phyloP scores from a whole-genome alignment of 2,888 invertebrate genomes.

The Thumatha senex region DNA sequence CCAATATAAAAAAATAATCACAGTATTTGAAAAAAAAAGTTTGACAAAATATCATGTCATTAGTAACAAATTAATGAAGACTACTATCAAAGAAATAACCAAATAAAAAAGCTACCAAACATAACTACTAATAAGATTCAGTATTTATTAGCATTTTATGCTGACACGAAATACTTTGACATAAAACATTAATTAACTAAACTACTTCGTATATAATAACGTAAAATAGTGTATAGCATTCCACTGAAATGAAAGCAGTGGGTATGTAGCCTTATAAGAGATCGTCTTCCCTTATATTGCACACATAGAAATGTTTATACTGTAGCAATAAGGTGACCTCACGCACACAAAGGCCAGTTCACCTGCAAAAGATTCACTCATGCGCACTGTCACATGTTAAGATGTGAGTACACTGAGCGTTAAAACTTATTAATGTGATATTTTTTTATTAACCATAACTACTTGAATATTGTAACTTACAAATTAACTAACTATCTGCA shows the following conservation, averaged over 20 bases:
- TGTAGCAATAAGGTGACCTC: slow-evolving; percentile 64
- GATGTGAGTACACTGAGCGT: slow-evolving; percentile 37
- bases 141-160: background rate
- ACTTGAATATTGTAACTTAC: too few species aligned
- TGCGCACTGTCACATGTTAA: slow-evolving; percentile 73
- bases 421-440: background rate
- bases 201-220: slow-evolving; percentile 12
- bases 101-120: background rate
- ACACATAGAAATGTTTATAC: slow-evolving; percentile 34
- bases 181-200: slow-evolving; percentile 2
- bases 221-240: slow-evolving; percentile 13
- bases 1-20: background rate
- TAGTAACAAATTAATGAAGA: background rate
- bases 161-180: background rate
- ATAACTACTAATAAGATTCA: background rate
- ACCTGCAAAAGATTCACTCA: slow-evolving; percentile 75
- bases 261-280: slow-evolving; percentile 38
- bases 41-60: background rate
- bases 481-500: too few species aligned
- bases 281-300: slow-evolving; percentile 42
- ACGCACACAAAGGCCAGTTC: slow-evolving; percentile 64
- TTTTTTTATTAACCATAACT: background rate
- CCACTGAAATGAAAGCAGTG: slow-evolving; percentile 29
- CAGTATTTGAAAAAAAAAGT: background rate
- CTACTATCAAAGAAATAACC: background rate